Evolutionary conservation across 2,113 vertebrate genomes (phyloP).

Genomic region (Poeciliopsis turrubarensis): DNA sequence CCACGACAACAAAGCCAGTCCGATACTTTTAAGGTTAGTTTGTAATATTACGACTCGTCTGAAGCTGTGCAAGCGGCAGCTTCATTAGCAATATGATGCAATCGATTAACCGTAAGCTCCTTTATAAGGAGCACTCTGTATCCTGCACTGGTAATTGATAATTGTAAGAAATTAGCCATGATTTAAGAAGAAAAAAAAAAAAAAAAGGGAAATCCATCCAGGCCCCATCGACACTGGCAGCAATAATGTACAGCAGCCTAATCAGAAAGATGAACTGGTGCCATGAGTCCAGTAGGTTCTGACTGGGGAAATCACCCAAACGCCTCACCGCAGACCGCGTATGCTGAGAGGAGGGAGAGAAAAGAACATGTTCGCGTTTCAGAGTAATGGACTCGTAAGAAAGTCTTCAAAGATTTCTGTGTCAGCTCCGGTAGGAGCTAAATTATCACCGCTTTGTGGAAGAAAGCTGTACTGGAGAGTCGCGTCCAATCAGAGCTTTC

Average conservation of each 20-base stretch:
- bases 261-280: conserved; percentile 28
- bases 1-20: conserved; percentile 13
- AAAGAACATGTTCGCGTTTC: conserved; percentile 24
- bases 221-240: conserved; percentile 55
- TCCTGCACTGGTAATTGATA: conserved; percentile 41
- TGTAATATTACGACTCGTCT: conserved; percentile 33
- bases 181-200: conserved; percentile 21
- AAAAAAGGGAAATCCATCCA: conserved; percentile 20
- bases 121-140: conserved; percentile 39
- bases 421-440: conserved; percentile 6
- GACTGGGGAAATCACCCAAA: conserved; percentile 24
- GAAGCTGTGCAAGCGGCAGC: conserved; percentile 39
- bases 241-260: conserved; percentile 76
- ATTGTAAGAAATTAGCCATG: conserved; percentile 60
- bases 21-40: conserved; percentile 24
- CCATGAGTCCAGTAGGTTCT: conserved; percentile 14
- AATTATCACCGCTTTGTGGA: conserved; percentile 8
- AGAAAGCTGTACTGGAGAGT: not conserved
- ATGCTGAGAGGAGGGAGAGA: conserved; percentile 13
- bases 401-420: conserved; percentile 9
- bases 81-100: conserved; percentile 69
- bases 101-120: conserved; percentile 49
- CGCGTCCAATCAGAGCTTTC: not conserved
- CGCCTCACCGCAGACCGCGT: conserved; percentile 12
- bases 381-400: conserved; percentile 10